These are phyloP conservation scores for Nomada fabriciana DNA, from an alignment of 2,888 invertebrate species.

Conservation along the genomic window DNA sequence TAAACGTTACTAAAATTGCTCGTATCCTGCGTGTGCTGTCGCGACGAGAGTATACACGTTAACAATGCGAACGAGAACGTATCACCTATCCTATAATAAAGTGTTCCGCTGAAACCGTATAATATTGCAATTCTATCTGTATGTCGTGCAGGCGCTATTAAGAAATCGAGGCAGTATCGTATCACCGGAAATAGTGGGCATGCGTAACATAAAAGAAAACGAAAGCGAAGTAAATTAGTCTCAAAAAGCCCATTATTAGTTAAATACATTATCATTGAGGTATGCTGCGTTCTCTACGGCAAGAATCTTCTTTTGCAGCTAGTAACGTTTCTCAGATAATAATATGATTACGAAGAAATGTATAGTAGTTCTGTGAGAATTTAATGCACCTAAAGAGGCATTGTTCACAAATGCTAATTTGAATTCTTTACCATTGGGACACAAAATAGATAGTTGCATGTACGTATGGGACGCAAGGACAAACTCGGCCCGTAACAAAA, in stretches of 20 bases:
- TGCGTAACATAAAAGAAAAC: not conserved
- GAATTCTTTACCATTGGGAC: too few species aligned
- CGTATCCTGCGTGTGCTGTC: slow-evolving; percentile 52
- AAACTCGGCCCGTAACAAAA: too few species aligned
- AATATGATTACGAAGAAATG: too few species aligned
- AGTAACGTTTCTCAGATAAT: too few species aligned
- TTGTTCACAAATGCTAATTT: too few species aligned
- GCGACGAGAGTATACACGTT: slow-evolving; percentile 30
- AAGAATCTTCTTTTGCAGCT: not conserved
- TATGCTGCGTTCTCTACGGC: too few species aligned
- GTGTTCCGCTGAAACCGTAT: not conserved
- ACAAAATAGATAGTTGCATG: too few species aligned
- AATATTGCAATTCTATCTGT: not conserved
- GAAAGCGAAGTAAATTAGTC: too few species aligned
- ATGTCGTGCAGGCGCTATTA: not conserved
- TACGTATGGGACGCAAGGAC: too few species aligned
- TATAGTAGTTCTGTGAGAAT: too few species aligned
- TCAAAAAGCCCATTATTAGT: not conserved
- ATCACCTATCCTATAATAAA: not conserved
- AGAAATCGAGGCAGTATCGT: not conserved
- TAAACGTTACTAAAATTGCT: slow-evolving; percentile 58
- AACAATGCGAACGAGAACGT: slow-evolving; percentile 19
- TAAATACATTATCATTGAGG: too few species aligned
- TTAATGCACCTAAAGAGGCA: too few species aligned
- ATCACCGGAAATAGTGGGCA: not conserved